Base-by-base conservation (phyloP, 1,140 invertebrate genomes). In the Samia ricini region DNA sequence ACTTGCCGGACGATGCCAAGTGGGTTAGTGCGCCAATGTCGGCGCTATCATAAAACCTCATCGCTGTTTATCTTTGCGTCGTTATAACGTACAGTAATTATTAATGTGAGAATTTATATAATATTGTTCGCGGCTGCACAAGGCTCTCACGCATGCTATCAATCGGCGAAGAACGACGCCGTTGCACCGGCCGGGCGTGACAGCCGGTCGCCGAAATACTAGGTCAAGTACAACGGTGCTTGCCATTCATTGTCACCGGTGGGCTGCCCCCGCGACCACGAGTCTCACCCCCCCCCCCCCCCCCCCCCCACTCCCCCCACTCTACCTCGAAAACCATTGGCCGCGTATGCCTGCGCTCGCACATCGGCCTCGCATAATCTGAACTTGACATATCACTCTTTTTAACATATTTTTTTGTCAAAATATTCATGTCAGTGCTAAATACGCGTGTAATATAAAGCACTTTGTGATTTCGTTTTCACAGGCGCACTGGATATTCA, bases 171-270 rank as follows among this genome's bases (percentile, higher is more conserved):
- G n/a, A 68, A 66, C 66, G 64, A 64, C 71, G 62, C 58, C 71
- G 71, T 68, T 79, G 77, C 76, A 77, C 69, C 81, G 78, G 69
- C 64, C 63, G 73, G 75, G 69, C 83, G 79, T 87, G 83, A 85
- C 80, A 84, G 71, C 70, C 72, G 63, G 71, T 79, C 84, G 71
- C 70, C 72, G 63, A 70, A 74, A 81, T 83, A 87, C 78, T 88
- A 70, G 87, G 87, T 89, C 87, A 89, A 89, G 87, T 83, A 89
- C 87, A 87, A 79, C 83, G 81, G 79, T 83, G 87, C 79, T 89
- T 83, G 87, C 83, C 81, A 87, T 88, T 89, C 85, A 88, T 88
- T 87, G 87, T 88, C 83, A 85, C 78, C 77, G 78, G 56, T 18
- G 56, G 51, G 4, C 26, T 29, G 26, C 26, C 62, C 33, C 51